These are phyloP conservation scores for Pinctada fucata DNA, from an alignment of 2,888 invertebrate species.

Conservation along the genomic window DNA sequence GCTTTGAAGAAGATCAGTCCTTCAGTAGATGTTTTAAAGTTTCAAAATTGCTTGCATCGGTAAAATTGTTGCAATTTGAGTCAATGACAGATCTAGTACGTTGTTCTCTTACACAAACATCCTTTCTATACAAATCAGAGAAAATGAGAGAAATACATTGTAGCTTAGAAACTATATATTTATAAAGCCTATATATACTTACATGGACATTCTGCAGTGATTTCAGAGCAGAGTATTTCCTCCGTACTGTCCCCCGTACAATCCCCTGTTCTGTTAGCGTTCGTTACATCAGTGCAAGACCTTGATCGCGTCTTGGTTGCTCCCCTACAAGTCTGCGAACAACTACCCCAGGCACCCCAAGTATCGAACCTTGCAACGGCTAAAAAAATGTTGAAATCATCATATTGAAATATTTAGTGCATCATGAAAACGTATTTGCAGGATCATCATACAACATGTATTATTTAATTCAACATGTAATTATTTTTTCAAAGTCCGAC, in stretches of 20 bases:
- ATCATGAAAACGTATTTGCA: background rate
- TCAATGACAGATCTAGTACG: too few species aligned
- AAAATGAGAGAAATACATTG: too few species aligned
- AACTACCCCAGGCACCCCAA: conserved; percentile 6
- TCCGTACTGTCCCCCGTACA: conserved; percentile 2
- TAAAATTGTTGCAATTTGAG: too few species aligned
- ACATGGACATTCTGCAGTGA: conserved; percentile 2
- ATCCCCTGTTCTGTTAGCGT: conserved; percentile 7
- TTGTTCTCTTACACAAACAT: too few species aligned
- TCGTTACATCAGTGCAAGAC: conserved; percentile 4
- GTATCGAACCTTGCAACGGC: background rate
- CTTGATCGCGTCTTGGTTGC: background rate
- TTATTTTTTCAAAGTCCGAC: too few species aligned
- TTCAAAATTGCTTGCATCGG: too few species aligned
- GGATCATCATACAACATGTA: too few species aligned
- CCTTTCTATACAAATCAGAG: too few species aligned
- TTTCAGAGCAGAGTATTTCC: background rate
- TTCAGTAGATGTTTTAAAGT: too few species aligned
- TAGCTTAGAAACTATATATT: too few species aligned
- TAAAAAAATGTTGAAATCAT: background rate
- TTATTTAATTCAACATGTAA: too few species aligned
- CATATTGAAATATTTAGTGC: background rate
- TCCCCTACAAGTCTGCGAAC: conserved; percentile 11
- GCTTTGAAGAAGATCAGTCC: too few species aligned
- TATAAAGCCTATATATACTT: background rate